Conservation (phyloP, 2,888 invertebrate species). For the Xiphydria camelus region DNA sequence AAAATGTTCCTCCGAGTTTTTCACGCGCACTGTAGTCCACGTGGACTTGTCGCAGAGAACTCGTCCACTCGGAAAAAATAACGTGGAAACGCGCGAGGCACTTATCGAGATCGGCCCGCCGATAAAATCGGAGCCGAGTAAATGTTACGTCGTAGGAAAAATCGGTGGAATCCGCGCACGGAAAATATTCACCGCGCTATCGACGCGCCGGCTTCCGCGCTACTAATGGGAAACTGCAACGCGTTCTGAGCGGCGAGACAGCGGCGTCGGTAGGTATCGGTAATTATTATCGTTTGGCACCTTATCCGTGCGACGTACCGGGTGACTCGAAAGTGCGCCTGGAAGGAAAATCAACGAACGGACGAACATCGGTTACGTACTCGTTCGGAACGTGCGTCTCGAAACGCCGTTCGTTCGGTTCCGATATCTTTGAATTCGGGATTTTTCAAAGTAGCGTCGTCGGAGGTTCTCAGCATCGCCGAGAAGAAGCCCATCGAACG, state of each 20-base stretch:
- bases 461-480: slow-evolving; percentile 61
- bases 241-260: slow-evolving; percentile 31
- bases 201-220: slow-evolving; percentile 38
- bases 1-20: too few species aligned
- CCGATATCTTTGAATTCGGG: too few species aligned
- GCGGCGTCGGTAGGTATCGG: slow-evolving; percentile 40
- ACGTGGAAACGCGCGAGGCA: too few species aligned
- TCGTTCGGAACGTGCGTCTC: neutral
- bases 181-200: slow-evolving; percentile 31
- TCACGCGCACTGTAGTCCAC: too few species aligned
- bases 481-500: slow-evolving; percentile 65
- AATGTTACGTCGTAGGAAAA: too few species aligned
- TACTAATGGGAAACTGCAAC: slow-evolving; percentile 39
- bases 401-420: too few species aligned
- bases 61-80: too few species aligned
- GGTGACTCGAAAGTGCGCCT: slow-evolving; percentile 9
- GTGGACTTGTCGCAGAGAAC: too few species aligned
- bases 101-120: too few species aligned
- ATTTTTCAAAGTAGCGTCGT: slow-evolving; percentile 15
- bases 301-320: slow-evolving; percentile 32
- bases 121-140: too few species aligned
- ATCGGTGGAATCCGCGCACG: too few species aligned
- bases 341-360: too few species aligned
- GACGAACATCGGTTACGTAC: neutral
- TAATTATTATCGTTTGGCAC: slow-evolving; percentile 51